phyloP scores from a whole-genome alignment of 2,888 invertebrate species.

The Pseudeuparius sepicola region DNA sequence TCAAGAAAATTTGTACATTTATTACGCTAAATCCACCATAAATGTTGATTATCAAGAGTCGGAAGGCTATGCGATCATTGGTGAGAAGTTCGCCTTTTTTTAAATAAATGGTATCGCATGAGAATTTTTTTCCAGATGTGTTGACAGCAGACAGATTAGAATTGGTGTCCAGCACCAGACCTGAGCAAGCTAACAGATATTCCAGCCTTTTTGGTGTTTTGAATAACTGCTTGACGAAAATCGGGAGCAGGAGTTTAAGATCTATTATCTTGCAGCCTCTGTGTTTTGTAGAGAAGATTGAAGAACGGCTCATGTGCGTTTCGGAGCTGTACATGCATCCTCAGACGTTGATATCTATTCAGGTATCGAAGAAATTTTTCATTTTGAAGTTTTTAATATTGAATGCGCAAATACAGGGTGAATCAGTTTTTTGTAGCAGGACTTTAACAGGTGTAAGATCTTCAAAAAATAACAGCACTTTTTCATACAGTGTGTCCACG shows the following conservation, averaged over 20 bases:
- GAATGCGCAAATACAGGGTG: too few relatives aligned
- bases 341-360: constrained; percentile 51
- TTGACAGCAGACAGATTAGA: constrained; percentile 72
- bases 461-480: too few relatives aligned
- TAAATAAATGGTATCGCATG: too few relatives aligned
- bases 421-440: too few relatives aligned
- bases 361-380: constrained; percentile 19
- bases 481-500: too few relatives aligned
- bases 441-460: too few relatives aligned
- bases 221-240: constrained; percentile 57
- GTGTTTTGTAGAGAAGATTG: constrained; percentile 54
- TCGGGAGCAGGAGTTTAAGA: constrained; percentile 69
- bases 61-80: constrained; percentile 73
- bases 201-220: constrained; percentile 56
- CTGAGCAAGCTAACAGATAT: constrained; percentile 35
- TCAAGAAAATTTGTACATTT: constrained; percentile 65
- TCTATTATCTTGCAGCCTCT: constrained; percentile 75
- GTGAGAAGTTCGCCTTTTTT: too few relatives aligned
- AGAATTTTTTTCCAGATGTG: constrained; percentile 60
- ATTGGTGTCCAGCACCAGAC: constrained; percentile 47
- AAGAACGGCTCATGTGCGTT: constrained; percentile 61
- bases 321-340: constrained; percentile 63
- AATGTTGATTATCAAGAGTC: constrained; percentile 74
- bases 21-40: constrained; percentile 65
- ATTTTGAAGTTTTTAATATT: constrained; percentile 1